These are phyloP conservation scores for Clarias gariepinus DNA, from an alignment of 2,113 vertebrate genomes.

Conservation along the genomic window DNA sequence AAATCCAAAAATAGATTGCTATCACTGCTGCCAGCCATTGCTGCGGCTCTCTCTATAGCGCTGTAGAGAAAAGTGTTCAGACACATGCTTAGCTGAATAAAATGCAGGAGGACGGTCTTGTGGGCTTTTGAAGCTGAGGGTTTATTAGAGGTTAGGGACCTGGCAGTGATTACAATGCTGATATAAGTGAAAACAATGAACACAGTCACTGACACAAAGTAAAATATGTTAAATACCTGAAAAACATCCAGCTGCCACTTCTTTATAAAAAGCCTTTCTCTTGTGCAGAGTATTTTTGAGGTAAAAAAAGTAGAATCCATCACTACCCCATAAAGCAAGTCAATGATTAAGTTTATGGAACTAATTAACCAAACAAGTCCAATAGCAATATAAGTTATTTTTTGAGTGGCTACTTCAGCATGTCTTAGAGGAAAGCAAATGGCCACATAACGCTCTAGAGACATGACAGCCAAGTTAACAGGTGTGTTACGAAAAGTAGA, in stretches of 20 bases:
- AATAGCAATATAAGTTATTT: constrained; percentile 38
- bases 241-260: constrained; percentile 29
- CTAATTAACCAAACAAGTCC: constrained; percentile 39
- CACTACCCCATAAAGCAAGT: constrained; percentile 23
- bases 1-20: background rate
- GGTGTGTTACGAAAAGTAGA: constrained; percentile 39
- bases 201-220: constrained; percentile 17
- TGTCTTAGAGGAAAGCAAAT: constrained; percentile 21
- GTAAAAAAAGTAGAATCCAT: constrained; percentile 4
- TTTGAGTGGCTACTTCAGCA: too few species aligned
- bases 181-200: constrained; percentile 42
- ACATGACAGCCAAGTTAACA: constrained; percentile 56
- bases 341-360: constrained; percentile 13
- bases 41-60: constrained; percentile 13
- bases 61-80: constrained; percentile 4
- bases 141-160: constrained; percentile 45
- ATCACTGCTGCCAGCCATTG: background rate
- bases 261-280: constrained; percentile 4
- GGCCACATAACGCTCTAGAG: constrained; percentile 53
- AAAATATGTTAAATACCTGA: constrained; percentile 13
- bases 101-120: constrained; percentile 30
- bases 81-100: constrained; percentile 42
- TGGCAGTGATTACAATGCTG: constrained; percentile 38
- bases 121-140: constrained; percentile 27
- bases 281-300: background rate